Evolutionary conservation across 2,888 invertebrate genomes (phyloP).

Genomic region (Phalangium opilio): DNA sequence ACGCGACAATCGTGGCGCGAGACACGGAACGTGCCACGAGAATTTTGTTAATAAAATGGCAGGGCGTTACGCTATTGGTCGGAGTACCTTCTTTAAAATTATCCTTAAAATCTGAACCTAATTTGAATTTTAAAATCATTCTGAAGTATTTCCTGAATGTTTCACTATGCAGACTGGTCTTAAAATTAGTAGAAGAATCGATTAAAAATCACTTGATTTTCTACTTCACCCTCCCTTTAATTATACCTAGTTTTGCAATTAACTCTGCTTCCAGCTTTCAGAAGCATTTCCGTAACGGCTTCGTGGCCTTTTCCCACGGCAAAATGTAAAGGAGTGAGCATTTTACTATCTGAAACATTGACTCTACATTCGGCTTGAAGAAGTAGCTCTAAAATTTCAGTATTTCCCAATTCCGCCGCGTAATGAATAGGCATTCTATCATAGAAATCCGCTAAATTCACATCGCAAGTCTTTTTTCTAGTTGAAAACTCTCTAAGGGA

Average conservation of each 20-base stretch:
- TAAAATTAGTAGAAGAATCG: too few species aligned
- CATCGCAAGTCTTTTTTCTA: conserved; percentile 35
- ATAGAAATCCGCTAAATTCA: conserved; percentile 46
- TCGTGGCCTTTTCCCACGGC: conserved; percentile 43
- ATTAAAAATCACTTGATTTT: too few species aligned
- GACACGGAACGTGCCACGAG: too few species aligned
- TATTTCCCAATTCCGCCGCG: conserved; percentile 50
- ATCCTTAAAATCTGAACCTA: too few species aligned
- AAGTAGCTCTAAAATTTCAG: conserved; percentile 44
- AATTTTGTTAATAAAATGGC: too few species aligned
- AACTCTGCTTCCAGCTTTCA: conserved; percentile 38
- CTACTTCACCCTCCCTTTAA: too few species aligned
- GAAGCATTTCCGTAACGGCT: conserved; percentile 37
- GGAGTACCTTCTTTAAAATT: too few species aligned
- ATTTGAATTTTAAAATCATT: too few species aligned
- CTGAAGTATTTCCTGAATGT: too few species aligned
- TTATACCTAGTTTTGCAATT: conserved; percentile 38
- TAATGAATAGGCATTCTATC: conserved; percentile 55
- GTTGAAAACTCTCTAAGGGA: conserved; percentile 34
- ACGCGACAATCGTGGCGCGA: too few species aligned
- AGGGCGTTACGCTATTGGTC: too few species aligned
- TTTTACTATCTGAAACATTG: conserved; percentile 47
- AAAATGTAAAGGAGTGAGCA: conserved; percentile 50
- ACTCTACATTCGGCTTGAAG: conserved; percentile 46
- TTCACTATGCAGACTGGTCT: too few species aligned